Percentiles rank a stretch among this genome's conserved stretches.
phyloP scores from a whole-genome alignment of 2,888 invertebrate species.

The Eupelmus urozonus region DNA sequence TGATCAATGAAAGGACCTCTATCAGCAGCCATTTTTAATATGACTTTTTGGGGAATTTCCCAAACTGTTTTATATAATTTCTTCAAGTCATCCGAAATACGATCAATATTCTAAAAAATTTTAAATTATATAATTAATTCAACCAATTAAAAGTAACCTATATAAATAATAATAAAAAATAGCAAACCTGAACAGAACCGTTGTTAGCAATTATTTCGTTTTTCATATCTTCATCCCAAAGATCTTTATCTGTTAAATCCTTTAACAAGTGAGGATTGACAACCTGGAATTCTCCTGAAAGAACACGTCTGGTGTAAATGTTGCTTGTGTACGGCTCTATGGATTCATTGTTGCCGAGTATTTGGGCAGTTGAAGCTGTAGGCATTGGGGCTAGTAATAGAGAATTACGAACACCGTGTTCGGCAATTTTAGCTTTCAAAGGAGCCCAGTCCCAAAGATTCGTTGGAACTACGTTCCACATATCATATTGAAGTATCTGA shows the following conservation, averaged over 20 bases:
- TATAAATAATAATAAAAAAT: not conserved
- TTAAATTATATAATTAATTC: constrained; percentile 2
- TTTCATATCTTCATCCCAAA: constrained; percentile 98
- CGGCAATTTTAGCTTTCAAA: constrained; percentile 90
- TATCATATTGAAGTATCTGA: constrained; percentile 94
- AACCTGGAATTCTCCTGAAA: constrained; percentile 97
- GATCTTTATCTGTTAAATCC: constrained; percentile 92
- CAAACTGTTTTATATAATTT: constrained; percentile 96
- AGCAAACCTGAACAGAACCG: constrained; percentile 93
- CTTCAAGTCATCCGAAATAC: constrained; percentile 91
- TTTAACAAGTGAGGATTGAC: constrained; percentile 97
- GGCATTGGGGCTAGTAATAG: constrained; percentile 98
- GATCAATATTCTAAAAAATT: constrained; percentile 83
- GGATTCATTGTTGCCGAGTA: constrained; percentile 98
- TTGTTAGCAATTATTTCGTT: constrained; percentile 93
- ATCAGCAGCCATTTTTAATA: constrained; percentile 98
- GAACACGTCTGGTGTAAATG: constrained; percentile 94
- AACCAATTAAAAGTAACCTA: not conserved
- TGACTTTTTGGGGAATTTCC: constrained; percentile 96
- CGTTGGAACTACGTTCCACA: constrained; percentile 95
- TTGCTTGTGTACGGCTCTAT: constrained; percentile 99
- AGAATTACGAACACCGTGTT: constrained; percentile 95
- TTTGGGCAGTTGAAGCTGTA: constrained; percentile 99
- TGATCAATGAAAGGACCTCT: constrained; percentile 99
- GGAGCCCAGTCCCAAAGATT: constrained; percentile 92